Conservation (phyloP, 2,797 vertebrate species). For the Muscicapa comitata region DNA sequence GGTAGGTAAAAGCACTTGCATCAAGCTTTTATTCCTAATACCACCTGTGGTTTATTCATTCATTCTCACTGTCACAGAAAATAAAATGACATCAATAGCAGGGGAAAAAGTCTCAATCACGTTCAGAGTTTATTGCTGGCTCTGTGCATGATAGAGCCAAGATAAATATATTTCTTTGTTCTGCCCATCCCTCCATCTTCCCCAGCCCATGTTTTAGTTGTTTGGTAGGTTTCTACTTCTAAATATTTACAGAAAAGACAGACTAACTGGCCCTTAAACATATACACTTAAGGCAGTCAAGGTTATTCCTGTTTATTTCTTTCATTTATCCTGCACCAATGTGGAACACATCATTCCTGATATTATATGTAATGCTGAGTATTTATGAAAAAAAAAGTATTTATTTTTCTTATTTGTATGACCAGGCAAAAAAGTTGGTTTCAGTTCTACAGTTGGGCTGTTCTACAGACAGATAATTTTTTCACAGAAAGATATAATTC, state of each 20-base stretch:
- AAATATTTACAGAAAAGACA: neutral
- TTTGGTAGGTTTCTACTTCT: neutral
- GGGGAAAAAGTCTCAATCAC: neutral
- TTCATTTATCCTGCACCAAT: fast-evolving
- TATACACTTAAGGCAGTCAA: neutral
- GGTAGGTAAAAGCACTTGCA: neutral
- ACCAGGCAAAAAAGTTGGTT: neutral
- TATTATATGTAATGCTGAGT: neutral
- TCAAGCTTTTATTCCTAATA: neutral
- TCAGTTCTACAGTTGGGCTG: neutral
- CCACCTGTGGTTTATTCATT: neutral
- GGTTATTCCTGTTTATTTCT: neutral
- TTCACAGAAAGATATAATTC: neutral
- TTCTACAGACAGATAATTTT: neutral
- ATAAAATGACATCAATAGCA: neutral
- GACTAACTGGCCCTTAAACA: neutral
- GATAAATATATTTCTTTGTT: neutral
- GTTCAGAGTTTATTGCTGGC: neutral
- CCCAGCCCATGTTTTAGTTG: neutral
- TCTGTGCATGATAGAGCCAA: neutral
- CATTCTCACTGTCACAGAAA: neutral
- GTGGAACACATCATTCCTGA: neutral
- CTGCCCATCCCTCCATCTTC: neutral
- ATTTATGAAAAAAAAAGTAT: neutral
- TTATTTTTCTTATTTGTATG: neutral